Base-by-base conservation (phyloP, 1,140 invertebrate genomes). In the Drosophila saltans region DNA sequence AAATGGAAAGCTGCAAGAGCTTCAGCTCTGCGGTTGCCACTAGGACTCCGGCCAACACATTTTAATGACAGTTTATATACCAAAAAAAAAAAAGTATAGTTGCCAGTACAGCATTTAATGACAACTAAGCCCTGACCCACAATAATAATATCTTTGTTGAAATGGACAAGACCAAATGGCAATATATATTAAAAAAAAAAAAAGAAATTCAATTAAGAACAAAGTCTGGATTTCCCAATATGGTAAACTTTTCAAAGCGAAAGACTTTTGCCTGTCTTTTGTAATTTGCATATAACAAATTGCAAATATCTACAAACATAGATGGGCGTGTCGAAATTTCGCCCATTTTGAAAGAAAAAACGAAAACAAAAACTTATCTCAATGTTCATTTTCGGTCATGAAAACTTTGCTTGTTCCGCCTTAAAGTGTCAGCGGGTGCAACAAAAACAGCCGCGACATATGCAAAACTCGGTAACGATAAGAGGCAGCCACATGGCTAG, bases 41-140 rank as follows among this genome's bases (percentile, higher is more conserved):
- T 88, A 74, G 66, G 79, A 79, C 75, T 16, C 16, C 81, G 81
- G 86, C 71, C 83, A 82, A 82, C 83, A 88, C 33, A 39, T 80
- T 88, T 86, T 83, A 86, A 88, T 80, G 76, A 86, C 83, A 82
- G 75, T 80, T 85, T 82, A 88, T 88, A 72, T 88, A 84, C 33
- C 69, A 72, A 72, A 36, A 16, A 16, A 16, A 16, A 16, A 16
- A 16, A 71, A 57, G 68, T 52, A 52, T 69, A 86, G 71, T 59
- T 78, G 79, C 74, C 81, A 70, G 75, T 70, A 66, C 74, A 69
- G 78, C 78, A 70, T 72, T 80, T 75, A 75, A 68, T 75, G 72
- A 56, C 24, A 33, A 24, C 9, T 21, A 26, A 60, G 58, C 55
- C 26, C 26, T 30, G 40, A 40, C 8, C 39, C 10, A 40, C 39